A percentile compares a stretch with the other conserved stretches of the same genome.
Evolutionary conservation across 2,113 vertebrate genomes (phyloP).

Genomic region (Ictalurus punctatus): DNA sequence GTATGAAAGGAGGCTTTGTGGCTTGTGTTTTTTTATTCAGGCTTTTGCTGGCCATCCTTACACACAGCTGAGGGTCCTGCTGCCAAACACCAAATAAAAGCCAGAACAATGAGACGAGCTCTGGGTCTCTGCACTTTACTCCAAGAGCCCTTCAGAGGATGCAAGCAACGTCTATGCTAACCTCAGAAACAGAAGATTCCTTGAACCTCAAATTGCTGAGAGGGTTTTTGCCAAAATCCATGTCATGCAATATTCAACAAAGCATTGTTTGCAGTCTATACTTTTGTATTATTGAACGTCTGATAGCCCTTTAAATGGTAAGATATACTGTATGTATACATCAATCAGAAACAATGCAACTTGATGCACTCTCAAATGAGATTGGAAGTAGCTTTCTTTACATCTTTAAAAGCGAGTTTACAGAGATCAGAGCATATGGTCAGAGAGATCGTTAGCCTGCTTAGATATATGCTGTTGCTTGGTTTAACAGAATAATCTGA

Average conservation of each 20-base stretch:
- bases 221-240: not conserved
- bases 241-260: not conserved
- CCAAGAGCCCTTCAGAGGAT: not conserved
- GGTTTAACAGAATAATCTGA: too few species aligned
- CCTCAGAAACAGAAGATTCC: not conserved
- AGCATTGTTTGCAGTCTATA: not conserved
- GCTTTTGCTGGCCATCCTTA: not conserved
- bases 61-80: slow-evolving; percentile 15
- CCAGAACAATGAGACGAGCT: not conserved
- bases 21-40: slow-evolving; percentile 9
- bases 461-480: not conserved
- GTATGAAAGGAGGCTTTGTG: slow-evolving; percentile 4
- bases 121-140: slow-evolving; percentile 4
- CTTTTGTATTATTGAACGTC: not conserved
- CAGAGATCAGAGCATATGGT: not conserved
- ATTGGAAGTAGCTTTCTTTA: too few species aligned
- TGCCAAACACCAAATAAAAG: slow-evolving; percentile 15
- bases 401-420: not conserved
- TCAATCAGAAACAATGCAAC: too few species aligned
- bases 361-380: too few species aligned
- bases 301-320: not conserved
- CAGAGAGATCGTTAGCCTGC: not conserved
- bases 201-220: not conserved
- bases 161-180: not conserved
- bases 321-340: not conserved